phyloP scores from a whole-genome alignment of 37 sponge, comb jelly and placozoan genomes.

The Geodia barretti region DNA sequence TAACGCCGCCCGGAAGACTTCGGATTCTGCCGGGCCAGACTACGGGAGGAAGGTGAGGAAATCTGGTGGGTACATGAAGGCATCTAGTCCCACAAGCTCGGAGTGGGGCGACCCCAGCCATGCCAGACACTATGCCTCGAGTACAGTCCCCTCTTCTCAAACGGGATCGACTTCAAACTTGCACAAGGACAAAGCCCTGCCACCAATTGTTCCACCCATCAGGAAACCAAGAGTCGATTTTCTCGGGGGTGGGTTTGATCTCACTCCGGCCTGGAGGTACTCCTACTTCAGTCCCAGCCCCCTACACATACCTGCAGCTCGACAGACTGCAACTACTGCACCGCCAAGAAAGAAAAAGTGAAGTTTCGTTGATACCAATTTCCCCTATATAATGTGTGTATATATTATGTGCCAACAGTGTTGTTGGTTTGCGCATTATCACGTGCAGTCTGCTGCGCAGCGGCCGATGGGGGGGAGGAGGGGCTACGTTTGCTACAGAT shows the following conservation, averaged over 20 bases:
- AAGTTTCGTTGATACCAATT: too few relatives aligned
- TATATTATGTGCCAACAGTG: too few relatives aligned
- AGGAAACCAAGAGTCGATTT: constrained; percentile 15
- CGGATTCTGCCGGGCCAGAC: too few relatives aligned
- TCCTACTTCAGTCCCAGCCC: constrained; percentile 40
- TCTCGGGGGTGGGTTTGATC: constrained; percentile 15
- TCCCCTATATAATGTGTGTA: too few relatives aligned
- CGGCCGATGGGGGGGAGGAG: too few relatives aligned
- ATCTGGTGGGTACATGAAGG: constrained; percentile 54
- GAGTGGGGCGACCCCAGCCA: constrained; percentile 80
- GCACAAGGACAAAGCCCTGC: constrained; percentile 5
- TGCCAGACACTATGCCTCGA: constrained; percentile 49
- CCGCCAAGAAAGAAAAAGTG: neutral
- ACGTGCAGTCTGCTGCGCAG: too few relatives aligned
- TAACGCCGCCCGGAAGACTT: neutral
- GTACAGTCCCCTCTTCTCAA: constrained; percentile 42
- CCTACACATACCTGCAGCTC: too few relatives aligned
- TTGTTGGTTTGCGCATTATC: too few relatives aligned
- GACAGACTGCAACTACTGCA: neutral
- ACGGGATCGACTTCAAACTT: constrained; percentile 23
- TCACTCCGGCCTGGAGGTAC: constrained; percentile 76
- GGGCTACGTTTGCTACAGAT: too few relatives aligned
- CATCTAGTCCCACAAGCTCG: constrained; percentile 52
- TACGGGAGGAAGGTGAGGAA: constrained; percentile 31
- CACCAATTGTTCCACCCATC: constrained; percentile 8